These are phyloP conservation scores for Rhaphigaster nebulosa DNA, from an alignment of 2,888 invertebrate species.

Conservation along the genomic window DNA sequence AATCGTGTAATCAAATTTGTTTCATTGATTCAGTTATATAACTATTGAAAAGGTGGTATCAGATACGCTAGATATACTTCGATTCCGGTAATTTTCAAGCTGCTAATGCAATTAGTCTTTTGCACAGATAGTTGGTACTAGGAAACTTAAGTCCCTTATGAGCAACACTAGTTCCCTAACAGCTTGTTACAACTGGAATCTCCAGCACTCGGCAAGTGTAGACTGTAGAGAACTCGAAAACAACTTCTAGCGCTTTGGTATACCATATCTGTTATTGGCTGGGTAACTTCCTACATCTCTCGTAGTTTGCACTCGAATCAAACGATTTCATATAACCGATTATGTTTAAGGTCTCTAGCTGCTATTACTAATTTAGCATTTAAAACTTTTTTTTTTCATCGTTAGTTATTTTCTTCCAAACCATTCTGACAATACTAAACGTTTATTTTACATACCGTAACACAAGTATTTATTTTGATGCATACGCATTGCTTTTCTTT, in stretches of 20 bases:
- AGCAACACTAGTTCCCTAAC: not conserved
- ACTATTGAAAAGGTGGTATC: no score
- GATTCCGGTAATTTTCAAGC: no score
- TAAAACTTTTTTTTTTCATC: no score
- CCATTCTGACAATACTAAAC: no score
- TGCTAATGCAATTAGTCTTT: not conserved
- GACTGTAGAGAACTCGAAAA: not conserved
- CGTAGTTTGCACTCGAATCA: not conserved
- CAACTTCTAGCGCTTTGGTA: not conserved
- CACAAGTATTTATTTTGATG: no score
- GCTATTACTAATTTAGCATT: no score
- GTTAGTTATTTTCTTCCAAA: no score
- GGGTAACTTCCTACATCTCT: not conserved
- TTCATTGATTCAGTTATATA: no score
- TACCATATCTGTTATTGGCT: not conserved
- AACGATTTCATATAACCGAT: not conserved
- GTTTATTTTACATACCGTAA: no score
- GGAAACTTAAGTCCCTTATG: not conserved
- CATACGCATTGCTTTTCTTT: no score
- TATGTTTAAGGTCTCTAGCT: not conserved
- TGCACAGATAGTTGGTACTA: not conserved
- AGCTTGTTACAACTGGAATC: not conserved
- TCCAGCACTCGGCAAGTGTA: not conserved
- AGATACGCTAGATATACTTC: no score
- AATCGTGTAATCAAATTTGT: no score